These are phyloP conservation scores for Sarcoramphus papa DNA, from an alignment of 2,797 vertebrate genomes.

Conservation along the genomic window DNA sequence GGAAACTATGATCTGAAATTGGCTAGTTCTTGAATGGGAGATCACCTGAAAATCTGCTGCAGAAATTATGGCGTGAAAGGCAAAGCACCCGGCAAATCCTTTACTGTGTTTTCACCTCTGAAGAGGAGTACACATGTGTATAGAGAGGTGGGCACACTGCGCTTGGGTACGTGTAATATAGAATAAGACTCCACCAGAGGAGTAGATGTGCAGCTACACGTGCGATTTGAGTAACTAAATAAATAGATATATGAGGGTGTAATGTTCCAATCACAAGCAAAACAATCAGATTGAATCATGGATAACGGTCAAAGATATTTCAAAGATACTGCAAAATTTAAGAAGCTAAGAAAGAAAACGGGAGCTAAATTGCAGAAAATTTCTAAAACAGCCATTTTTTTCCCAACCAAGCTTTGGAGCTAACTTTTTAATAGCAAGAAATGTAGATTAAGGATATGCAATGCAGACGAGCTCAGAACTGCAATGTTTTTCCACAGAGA, in stretches of 20 bases:
- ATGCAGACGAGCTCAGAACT: neutral
- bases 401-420: neutral
- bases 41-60: neutral
- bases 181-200: neutral
- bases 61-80: neutral
- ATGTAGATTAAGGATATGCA: neutral
- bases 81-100: neutral
- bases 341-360: neutral
- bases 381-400: neutral
- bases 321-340: neutral
- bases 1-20: neutral
- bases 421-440: neutral
- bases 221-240: neutral
- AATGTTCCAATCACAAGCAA: neutral
- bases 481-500: neutral
- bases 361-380: neutral
- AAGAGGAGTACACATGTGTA: rapidly evolving
- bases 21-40: neutral
- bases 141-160: neutral
- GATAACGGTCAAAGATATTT: neutral
- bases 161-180: neutral
- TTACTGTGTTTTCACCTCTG: neutral
- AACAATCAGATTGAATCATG: neutral
- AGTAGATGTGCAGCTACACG: neutral
- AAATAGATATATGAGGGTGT: neutral